Conservation (phyloP, 2,113 vertebrate species). For the Mus musculus region GRCm39 chr10:96407001-96407500, state of each 20-base stretch:
- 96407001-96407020: conserved; percentile 11
- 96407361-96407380: conserved; percentile 13
- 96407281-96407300: conserved; percentile 46
- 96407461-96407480: not conserved
- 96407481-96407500: not conserved
- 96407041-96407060: not conserved
- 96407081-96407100: conserved; percentile 58
- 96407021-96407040: conserved; percentile 34
- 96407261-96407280: not conserved
- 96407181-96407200: conserved; percentile 69
- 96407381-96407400: not conserved
- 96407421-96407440: not conserved
- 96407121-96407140: conserved; percentile 44
- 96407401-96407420: too few relatives aligned
- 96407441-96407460: too few relatives aligned
- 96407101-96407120: conserved; percentile 35
- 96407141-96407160: conserved; percentile 61
- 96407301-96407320: not conserved
- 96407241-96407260: conserved; percentile 51
- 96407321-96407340: conserved; percentile 38
- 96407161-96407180: conserved; percentile 31
- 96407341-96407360: conserved; percentile 43
- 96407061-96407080: not conserved
- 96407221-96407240: conserved; percentile 37
- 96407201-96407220: conserved; percentile 40